phyloP scores from a whole-genome alignment of 1,140 invertebrate genomes.

The Hycleus phaleratus region DNA sequence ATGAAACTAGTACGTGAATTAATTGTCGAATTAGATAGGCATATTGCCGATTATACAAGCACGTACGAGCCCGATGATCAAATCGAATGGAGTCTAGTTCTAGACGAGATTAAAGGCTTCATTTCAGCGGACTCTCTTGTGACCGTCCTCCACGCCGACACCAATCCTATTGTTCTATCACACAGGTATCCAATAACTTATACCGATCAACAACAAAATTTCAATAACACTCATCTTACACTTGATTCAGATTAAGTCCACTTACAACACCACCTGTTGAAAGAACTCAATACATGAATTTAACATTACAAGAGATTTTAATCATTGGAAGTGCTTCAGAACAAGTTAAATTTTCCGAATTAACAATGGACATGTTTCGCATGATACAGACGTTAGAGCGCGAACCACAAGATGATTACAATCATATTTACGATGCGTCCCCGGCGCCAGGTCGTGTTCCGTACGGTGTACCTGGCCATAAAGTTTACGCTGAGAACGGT shows the following conservation, averaged over 20 bases:
- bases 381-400: slow-evolving; percentile 93
- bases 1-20: slow-evolving; percentile 90
- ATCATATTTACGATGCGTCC: slow-evolving; percentile 78
- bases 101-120: slow-evolving; percentile 92
- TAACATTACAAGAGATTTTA: slow-evolving; percentile 87
- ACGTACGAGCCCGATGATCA: slow-evolving; percentile 96
- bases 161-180: slow-evolving; percentile 73
- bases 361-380: slow-evolving; percentile 97
- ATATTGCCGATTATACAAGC: slow-evolving; percentile 88
- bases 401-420: slow-evolving; percentile 78
- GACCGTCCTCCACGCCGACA: slow-evolving; percentile 78
- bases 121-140: slow-evolving; percentile 87
- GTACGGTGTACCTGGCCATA: slow-evolving; percentile 49
- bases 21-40: slow-evolving; percentile 82
- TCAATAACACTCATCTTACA: too few relatives aligned
- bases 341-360: slow-evolving; percentile 96
- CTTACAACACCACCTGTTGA: slow-evolving; percentile 82
- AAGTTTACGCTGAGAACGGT: slow-evolving; percentile 58
- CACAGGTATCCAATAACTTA: slow-evolving; percentile 53
- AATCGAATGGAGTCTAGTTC: slow-evolving; percentile 89
- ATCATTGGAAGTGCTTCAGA: slow-evolving; percentile 90
- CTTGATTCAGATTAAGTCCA: slow-evolving; percentile 62
- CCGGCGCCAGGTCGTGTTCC: slow-evolving; percentile 71
- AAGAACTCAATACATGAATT: slow-evolving; percentile 74
- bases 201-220: too few relatives aligned